Conservation (phyloP, 2,113 vertebrate genomes). For the Dasyornis broadbenti region DNA sequence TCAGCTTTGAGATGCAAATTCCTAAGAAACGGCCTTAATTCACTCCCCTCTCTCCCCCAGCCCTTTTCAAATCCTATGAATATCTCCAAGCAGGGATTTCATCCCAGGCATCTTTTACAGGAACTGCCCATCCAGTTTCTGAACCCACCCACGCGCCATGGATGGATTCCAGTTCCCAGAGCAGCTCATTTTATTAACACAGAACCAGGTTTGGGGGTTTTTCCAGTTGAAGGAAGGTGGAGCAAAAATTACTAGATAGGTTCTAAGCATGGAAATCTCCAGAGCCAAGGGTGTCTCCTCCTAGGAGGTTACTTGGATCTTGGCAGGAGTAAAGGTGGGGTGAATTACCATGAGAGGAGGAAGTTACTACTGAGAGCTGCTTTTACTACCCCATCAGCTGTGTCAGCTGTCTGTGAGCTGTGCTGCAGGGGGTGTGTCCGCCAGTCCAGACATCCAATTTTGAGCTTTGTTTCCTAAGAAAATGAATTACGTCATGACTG, state of each 20-base stretch:
- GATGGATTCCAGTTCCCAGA: constrained; percentile 11
- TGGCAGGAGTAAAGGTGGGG: background rate
- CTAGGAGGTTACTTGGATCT: background rate
- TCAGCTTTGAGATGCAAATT: background rate
- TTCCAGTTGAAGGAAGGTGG: constrained; percentile 44
- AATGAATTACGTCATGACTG: background rate
- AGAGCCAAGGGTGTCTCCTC: constrained; percentile 19
- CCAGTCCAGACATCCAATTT: background rate
- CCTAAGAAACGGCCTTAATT: background rate
- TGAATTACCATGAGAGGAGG: background rate
- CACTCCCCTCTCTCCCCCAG: background rate
- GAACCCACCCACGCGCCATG: background rate
- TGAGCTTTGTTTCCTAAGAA: background rate
- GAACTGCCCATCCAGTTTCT: background rate
- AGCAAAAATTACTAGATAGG: constrained; percentile 9
- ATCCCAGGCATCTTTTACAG: background rate
- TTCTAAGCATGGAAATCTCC: background rate
- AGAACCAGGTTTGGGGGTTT: constrained; percentile 38
- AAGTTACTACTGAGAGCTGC: background rate
- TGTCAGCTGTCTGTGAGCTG: background rate
- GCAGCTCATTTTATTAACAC: background rate
- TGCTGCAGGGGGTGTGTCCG: background rate
- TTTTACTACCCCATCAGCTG: background rate
- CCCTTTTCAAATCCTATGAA: background rate
- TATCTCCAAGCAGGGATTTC: background rate